phyloP scores from a whole-genome alignment of 2,888 invertebrate genomes.

The Ectemnius continuus region DNA sequence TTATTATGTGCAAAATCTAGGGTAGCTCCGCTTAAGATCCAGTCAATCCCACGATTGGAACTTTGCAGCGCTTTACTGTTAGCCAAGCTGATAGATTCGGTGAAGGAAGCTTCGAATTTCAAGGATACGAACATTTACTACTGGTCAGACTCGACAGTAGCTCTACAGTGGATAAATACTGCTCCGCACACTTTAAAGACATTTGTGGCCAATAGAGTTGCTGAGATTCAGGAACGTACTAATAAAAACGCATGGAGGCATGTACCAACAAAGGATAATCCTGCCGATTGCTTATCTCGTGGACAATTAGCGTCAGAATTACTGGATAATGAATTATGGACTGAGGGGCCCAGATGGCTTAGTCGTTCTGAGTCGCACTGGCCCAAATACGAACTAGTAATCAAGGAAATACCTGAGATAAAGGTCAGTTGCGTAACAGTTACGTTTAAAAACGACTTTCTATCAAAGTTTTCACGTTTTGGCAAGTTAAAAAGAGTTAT shows the following conservation, averaged over 20 bases:
- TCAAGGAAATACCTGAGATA: not conserved
- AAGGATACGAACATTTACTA: no score
- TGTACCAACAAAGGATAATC: not conserved
- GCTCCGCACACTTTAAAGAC: not conserved
- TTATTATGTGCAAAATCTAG: no score
- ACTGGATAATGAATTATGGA: slow-evolving; percentile 4
- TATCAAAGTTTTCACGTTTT: not conserved
- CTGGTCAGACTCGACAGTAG: no score
- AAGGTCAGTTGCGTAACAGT: no score
- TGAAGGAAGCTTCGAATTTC: no score
- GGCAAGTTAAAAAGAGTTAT: not conserved
- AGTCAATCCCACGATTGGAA: no score
- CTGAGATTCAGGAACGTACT: not conserved
- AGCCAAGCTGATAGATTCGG: no score
- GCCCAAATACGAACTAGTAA: not conserved
- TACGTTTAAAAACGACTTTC: no score
- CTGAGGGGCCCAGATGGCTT: slow-evolving; percentile 5
- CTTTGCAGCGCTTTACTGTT: no score
- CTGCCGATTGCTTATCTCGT: slow-evolving; percentile 5
- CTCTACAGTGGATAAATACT: not conserved
- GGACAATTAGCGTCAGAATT: slow-evolving; percentile 11
- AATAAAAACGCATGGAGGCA: slow-evolving; percentile 12
- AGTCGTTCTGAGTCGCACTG: not conserved
- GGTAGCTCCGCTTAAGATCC: no score
- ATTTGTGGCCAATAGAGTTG: not conserved